A percentile compares a stretch with the other conserved stretches of the same genome.
Evolutionary conservation across 1,140 invertebrate species (phyloP).

Genomic region (Drosophila athabasca): DNA sequence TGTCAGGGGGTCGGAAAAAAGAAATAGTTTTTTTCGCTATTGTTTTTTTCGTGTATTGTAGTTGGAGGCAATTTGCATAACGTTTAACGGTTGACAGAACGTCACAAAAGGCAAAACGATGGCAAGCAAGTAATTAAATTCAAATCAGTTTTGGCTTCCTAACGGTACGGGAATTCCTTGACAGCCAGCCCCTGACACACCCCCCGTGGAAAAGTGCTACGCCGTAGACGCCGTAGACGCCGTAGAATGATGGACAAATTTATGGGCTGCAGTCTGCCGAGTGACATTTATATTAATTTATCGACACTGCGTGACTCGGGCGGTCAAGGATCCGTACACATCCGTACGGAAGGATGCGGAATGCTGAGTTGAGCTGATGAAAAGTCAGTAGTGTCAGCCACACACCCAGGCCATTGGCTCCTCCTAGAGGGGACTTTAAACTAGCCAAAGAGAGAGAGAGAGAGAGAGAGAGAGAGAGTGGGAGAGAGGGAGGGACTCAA

Average conservation of each 20-base stretch:
- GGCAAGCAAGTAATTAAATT: constrained; percentile 69
- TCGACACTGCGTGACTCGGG: constrained; percentile 51
- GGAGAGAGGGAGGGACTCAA: too few relatives aligned
- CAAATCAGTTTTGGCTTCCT: constrained; percentile 63
- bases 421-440: constrained; percentile 27
- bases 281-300: constrained; percentile 63
- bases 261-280: constrained; percentile 49
- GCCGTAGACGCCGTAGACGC: constrained; percentile 40
- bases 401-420: constrained; percentile 19
- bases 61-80: constrained; percentile 68
- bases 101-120: constrained; percentile 40
- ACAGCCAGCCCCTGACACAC: constrained; percentile 1
- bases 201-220: constrained; percentile 33
- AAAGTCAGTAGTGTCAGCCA: constrained; percentile 7
- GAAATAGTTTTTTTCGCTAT: constrained; percentile 23
- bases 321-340: constrained; percentile 35
- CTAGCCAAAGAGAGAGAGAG: neutral
- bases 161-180: constrained; percentile 14
- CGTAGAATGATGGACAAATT: constrained; percentile 52
- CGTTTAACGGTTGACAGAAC: constrained; percentile 62
- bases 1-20: constrained; percentile 63
- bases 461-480: neutral
- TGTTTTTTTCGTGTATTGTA: constrained; percentile 9
- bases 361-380: constrained; percentile 46
- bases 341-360: constrained; percentile 34